Base-by-base conservation (phyloP, 2,888 invertebrate species). In the Abscondita cerata region DNA sequence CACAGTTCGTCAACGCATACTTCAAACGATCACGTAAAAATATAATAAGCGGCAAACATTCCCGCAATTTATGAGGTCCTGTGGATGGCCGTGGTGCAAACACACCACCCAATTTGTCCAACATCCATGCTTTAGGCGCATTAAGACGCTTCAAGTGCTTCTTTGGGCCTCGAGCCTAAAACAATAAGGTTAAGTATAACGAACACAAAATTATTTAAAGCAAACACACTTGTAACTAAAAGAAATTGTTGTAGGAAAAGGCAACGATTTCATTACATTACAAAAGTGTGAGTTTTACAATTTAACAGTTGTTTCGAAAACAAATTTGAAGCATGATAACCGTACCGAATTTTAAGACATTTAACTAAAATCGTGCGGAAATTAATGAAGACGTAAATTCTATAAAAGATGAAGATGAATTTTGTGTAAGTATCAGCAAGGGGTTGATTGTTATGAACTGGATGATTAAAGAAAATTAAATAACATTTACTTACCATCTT, bases 51-150 rank as follows among this genome's bases (percentile, higher is more conserved):
- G 99, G 99, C 71, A 99, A 84, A 58, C 96, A 98, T 83, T 99
- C 99, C 73, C 98, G 88, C 72, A 98, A 83, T 82, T 96, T 98
- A 87, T 99, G 99, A 63, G 99, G 98, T 61, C 99, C 99, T 70
- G 95, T 92, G 79, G 95, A 94, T 66, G 99, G 98, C 76, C 97
- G 91, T 68, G 98, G 98, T 72, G 99, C 98, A 81, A 95, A 98
- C 62, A 95, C 96, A 79, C 98, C 98, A 69, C 96, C 96, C 76
- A 98, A 85, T 84, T 99, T 99, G 87, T 98, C 98, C 88, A 99
- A 89, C 98, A 99, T 98, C 99, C 99, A 99, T 92, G 98, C 95
- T 84, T 97, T 98, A 9, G 99, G 99, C 63, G 99, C 99, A 81
- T 94, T 92, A 78, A 99, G 87, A 83, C 99, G 96, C 91, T 99